phyloP scores from a whole-genome alignment of 2,113 vertebrate genomes.

The Steatornis caripensis region DNA sequence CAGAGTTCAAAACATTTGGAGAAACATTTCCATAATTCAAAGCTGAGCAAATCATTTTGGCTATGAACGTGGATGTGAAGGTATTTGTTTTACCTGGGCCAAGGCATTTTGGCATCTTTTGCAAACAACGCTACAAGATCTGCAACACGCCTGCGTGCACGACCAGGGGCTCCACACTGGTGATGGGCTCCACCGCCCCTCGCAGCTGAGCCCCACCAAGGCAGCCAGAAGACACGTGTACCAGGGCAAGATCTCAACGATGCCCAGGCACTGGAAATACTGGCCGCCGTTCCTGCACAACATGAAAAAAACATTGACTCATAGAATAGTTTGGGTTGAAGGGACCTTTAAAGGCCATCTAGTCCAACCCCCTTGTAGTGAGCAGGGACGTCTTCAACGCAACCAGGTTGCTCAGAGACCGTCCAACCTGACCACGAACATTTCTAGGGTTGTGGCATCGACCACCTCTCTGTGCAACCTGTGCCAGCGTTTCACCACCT shows the following conservation, averaged over 20 bases:
- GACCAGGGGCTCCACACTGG: neutral
- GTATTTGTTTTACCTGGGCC: neutral
- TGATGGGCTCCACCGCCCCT: accelerated
- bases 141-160: no score
- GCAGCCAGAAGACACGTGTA: accelerated
- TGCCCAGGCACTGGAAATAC: neutral
- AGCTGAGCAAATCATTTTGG: conserved; percentile 16
- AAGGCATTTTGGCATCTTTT: neutral
- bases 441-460: no score
- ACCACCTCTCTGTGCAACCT: no score
- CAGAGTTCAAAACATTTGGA: conserved; percentile 32
- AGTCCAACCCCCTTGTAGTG: no score
- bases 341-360: no score
- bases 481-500: no score
- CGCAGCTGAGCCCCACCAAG: accelerated
- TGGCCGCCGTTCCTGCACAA: neutral
- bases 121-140: neutral
- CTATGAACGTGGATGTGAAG: neutral
- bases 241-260: neutral
- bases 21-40: conserved; percentile 12
- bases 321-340: no score
- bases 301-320: neutral
- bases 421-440: no score
- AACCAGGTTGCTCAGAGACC: no score
- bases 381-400: no score